Evolutionary conservation across 2,797 vertebrate genomes (phyloP), one percentile per base, ranked within the genome.

Genomic region (Poecilia picta): DNA sequence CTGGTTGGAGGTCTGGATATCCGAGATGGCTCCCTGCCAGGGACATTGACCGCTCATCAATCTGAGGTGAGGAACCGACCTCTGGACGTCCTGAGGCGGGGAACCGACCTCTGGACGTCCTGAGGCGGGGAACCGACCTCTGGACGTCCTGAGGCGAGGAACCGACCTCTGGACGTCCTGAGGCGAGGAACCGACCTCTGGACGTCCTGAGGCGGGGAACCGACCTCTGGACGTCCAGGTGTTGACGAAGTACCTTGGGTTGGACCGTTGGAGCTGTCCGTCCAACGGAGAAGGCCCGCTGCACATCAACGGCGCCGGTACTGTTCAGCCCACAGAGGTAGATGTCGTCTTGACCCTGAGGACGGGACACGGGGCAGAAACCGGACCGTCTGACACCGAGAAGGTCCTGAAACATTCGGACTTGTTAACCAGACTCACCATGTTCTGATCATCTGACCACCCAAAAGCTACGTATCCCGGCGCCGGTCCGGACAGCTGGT

Each of bases 341-440:
- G 79, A 96, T 94, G 70, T 96, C 96, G 85, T 97, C 96, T n/a
- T 95, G 92, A 31, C 96, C 96, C 96, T 97, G 77, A 66, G 28
- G 28, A 75, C 1, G 51, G 51, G 20, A 53, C 6, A 53, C 18
- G 3, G 49, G 6, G 5, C 18, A 51, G 49, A 47, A 47, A 16
- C 46, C 1, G 13, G 16, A 47, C 15, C 28, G 36, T 64, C 59
- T 64, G 59, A 31, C 46, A 47, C 46, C 16, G 49, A 8, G 23
- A 23, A 51, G 20, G 49, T 51, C 7, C 49, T 18, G 49, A 36
- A 36, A 36, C 33, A 36, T 36, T 57, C 23, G 8, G 8, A 55
- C 8, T n/a, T 55, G 3, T 10, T 25, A 55, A 55, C 53, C 53
- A 57, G n/a, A n/a, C 15, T 66, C 49, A 97, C 96, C 96, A 97